phyloP scores from a whole-genome alignment of 2,113 vertebrate genomes.

The Tragelaphus scriptus region DNA sequence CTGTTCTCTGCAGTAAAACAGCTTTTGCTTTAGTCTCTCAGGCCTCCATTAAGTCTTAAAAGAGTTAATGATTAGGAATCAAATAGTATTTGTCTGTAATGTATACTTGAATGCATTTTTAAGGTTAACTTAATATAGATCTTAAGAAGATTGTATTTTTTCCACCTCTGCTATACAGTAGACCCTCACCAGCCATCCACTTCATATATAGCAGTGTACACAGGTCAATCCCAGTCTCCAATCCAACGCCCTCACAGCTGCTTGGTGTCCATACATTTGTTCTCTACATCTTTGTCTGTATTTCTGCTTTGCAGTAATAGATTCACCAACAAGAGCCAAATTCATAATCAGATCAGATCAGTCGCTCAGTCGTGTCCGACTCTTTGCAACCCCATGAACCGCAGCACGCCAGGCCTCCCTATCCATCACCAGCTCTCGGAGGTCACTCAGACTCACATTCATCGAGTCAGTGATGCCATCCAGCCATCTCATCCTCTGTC shows the following conservation, averaged over 20 bases:
- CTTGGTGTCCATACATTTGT: not conserved
- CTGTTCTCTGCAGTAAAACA: not conserved
- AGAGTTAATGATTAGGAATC: not conserved
- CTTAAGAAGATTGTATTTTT: not conserved
- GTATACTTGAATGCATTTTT: not conserved
- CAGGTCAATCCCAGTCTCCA: not conserved
- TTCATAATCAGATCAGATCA: too few species aligned
- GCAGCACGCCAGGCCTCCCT: too few species aligned
- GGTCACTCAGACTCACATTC: too few species aligned
- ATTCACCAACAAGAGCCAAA: not conserved
- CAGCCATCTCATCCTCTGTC: too few species aligned
- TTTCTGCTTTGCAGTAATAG: not conserved
- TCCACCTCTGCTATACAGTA: not conserved
- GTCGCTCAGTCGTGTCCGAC: too few species aligned
- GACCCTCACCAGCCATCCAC: not conserved
- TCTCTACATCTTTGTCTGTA: not conserved
- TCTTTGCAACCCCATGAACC: too few species aligned
- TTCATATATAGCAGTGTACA: not conserved
- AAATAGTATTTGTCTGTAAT: not conserved
- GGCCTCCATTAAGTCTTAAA: not conserved
- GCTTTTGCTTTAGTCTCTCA: not conserved
- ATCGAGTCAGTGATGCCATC: too few species aligned
- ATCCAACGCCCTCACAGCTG: not conserved
- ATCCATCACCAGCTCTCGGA: too few species aligned
- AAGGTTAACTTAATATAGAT: not conserved